These are phyloP conservation scores for Polydrusus pterygomalis DNA, from an alignment of 2,888 invertebrate genomes.

Conservation along the genomic window DNA sequence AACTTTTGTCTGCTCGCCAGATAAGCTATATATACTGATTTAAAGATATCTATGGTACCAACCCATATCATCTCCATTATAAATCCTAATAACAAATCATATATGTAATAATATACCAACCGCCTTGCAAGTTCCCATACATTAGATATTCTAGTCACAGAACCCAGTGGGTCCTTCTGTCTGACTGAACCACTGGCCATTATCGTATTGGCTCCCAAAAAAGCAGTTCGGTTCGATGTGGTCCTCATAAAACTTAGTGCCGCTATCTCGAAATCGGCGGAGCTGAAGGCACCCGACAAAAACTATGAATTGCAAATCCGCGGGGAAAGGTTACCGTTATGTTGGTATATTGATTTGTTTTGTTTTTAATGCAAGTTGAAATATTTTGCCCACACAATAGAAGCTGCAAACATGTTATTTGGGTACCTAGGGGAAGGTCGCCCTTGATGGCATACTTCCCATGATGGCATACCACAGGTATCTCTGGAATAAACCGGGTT, in stretches of 20 bases:
- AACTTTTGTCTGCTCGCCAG: no score
- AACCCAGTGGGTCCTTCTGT: conserved; percentile 48
- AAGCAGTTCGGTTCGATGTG: conserved; percentile 65
- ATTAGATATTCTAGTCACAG: conserved; percentile 70
- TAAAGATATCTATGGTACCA: no score
- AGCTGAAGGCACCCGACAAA: conserved; percentile 59
- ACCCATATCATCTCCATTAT: no score
- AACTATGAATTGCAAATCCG: conserved; percentile 63
- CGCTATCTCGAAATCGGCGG: conserved; percentile 62
- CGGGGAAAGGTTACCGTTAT: conserved; percentile 58
- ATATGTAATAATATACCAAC: conserved; percentile 58
- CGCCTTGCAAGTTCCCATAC: conserved; percentile 69
- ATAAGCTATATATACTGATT: no score
- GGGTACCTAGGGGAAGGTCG: no score
- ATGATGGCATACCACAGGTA: no score
- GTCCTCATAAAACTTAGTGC: conserved; percentile 65
- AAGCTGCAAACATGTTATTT: no score
- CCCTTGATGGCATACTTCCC: no score
- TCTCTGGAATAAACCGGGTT: no score
- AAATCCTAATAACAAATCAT: neutral
- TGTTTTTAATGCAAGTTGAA: neutral
- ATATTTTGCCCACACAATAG: neutral
- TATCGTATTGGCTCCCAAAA: conserved; percentile 57
- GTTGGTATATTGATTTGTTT: conserved; percentile 31
- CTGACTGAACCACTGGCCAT: conserved; percentile 49